Conservation (phyloP, 2,113 vertebrate species). For the Callopanchax toddi region DNA sequence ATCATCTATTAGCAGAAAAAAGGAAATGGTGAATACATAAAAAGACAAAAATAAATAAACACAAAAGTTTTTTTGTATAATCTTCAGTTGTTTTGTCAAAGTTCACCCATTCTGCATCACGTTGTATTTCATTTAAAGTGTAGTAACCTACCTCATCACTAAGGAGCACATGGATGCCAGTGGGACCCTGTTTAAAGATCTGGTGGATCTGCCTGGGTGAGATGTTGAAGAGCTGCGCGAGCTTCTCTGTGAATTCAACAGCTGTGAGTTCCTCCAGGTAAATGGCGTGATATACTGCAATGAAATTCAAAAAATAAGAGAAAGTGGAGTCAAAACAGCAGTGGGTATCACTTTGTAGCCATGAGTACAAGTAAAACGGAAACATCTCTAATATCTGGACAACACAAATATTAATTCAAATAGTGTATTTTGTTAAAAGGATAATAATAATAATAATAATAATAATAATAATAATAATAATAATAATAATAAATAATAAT, state of each 20-base stretch:
- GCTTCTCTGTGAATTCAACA: conserved; percentile 89
- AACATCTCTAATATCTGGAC: neutral
- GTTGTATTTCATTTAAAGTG: too few species aligned
- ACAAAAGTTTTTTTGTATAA: too few species aligned
- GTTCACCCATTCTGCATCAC: too few species aligned
- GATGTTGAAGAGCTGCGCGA: conserved; percentile 96
- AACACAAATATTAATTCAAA: neutral
- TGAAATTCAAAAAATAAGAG: neutral
- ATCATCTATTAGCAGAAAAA: conserved; percentile 86
- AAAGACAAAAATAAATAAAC: neutral
- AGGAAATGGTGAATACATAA: neutral
- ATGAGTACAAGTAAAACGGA: neutral
- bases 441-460: too few species aligned
- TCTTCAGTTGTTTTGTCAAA: too few species aligned
- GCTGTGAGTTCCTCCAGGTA: conserved; percentile 93
- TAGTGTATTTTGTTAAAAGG: too few species aligned
- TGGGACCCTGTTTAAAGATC: conserved; percentile 96
- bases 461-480: too few species aligned
- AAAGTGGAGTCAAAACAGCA: neutral
- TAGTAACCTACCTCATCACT: conserved; percentile 88
- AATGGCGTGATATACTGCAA: conserved; percentile 94
- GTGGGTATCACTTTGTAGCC: neutral
- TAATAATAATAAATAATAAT: too few species aligned
- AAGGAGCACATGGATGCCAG: conserved; percentile 95
- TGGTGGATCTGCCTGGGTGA: conserved; percentile 93